Conservation (phyloP, 2,113 vertebrate genomes). For the Myotis lucifugus region DNA sequence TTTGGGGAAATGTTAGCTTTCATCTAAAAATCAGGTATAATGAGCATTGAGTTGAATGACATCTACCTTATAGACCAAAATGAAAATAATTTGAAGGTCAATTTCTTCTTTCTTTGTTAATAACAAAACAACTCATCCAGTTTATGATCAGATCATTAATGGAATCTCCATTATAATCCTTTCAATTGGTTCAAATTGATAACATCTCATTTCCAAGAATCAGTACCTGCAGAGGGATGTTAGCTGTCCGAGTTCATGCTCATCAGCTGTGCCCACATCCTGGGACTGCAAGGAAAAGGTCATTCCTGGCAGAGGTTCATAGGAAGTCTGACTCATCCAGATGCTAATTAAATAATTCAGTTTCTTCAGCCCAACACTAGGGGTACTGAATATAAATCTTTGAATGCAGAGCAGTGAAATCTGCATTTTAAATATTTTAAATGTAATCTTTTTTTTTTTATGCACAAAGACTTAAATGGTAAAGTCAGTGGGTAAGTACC, state of each 20-base stretch:
- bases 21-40: conserved; percentile 68
- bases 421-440: not conserved
- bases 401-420: not conserved
- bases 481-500: not conserved
- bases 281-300: not conserved
- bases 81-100: conserved; percentile 73
- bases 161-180: conserved; percentile 48
- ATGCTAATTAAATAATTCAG: conserved; percentile 12
- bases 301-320: not conserved
- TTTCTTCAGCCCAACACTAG: not conserved
- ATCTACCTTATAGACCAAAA: conserved; percentile 59
- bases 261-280: not conserved
- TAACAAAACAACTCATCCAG: conserved; percentile 66
- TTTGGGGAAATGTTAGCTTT: conserved; percentile 59
- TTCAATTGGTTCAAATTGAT: conserved; percentile 44
- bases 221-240: not conserved
- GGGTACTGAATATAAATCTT: not conserved
- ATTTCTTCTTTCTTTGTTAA: conserved; percentile 70
- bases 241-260: not conserved
- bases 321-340: not conserved
- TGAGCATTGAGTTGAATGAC: conserved; percentile 67
- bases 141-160: conserved; percentile 54
- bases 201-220: conserved; percentile 61
- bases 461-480: not conserved
- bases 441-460: not conserved